Evolutionary conservation across 2,113 vertebrate genomes (phyloP), one percentile per base, ranked within the genome.

Genomic region (Lasiurus cinereus): DNA sequence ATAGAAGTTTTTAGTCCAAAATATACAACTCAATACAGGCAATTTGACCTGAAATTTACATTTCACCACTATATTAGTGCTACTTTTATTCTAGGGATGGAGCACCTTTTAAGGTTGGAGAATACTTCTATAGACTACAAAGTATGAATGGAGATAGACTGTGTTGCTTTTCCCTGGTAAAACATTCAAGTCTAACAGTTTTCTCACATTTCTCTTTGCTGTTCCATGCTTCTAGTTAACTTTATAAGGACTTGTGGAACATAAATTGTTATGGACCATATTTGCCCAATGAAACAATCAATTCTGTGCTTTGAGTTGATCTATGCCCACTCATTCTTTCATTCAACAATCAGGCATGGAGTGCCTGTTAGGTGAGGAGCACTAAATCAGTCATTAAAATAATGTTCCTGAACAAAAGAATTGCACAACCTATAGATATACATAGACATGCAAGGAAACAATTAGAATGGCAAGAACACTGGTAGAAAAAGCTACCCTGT

Each of bases 221-320:
- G 4, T 91, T 86, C 12, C 36, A 70, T 33, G 8, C 72, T 80
- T 87, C 21, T 90, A 85, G 21, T 14, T 36, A 91, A 83, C 5
- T 86, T 85, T 50, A 43, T 15, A 54, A 78, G 22, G 24, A 76
- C 39, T 90, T 66, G 46, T 64, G 3, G 64, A 56, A 52, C 27
- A 50, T 18, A 48, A 92, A n/a, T 84, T 21, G 22, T 46, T 96
- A 11, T 73, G 43, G 83, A 74, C 19, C 16, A 29, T 36, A 86
- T 10, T 56, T 74, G 31, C 16, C 72, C 43, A 90, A 88, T 62
- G 8, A 39, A 94, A 89, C 12, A 72, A 24, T 74, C 15, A 54
- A 13, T 70, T 79, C 12, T 76, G 27, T 64, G 56, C 36, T 90
- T 95, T 72, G 46, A 91, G 48, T 83, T 95, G 84, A 62, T 76